A percentile compares a stretch with the other conserved stretches of the same genome.
These are phyloP conservation scores for Agrochola lychnidis DNA, from an alignment of 2,888 invertebrate species.

Conservation along the genomic window DNA sequence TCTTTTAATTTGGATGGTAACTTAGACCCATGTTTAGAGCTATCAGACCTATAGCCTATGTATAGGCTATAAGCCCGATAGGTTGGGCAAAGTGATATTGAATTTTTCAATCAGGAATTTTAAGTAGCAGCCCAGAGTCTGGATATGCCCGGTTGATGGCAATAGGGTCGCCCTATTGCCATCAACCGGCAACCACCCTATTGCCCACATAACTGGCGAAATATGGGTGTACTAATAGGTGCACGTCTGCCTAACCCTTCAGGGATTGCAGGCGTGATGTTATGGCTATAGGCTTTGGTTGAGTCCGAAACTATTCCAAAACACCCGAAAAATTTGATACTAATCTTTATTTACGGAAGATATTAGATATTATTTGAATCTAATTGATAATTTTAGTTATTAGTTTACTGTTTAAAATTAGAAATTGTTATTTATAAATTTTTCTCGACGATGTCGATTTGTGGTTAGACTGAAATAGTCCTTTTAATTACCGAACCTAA, in stretches of 20 bases:
- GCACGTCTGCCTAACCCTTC: no score
- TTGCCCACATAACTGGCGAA: no score
- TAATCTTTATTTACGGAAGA: not conserved
- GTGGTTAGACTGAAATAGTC: not conserved
- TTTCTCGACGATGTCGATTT: not conserved
- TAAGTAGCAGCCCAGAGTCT: no score
- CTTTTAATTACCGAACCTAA: not conserved
- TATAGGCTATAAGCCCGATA: no score
- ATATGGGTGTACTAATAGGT: no score
- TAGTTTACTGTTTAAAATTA: not conserved
- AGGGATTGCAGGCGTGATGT: no score
- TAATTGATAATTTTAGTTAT: not conserved
- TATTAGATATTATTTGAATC: not conserved
- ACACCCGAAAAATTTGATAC: not conserved
- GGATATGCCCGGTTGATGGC: no score
- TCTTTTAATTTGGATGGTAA: not conserved
- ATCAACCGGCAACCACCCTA: no score
- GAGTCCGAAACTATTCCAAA: not conserved
- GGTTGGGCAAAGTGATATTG: no score
- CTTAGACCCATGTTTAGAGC: not conserved
- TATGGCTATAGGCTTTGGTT: not conserved
- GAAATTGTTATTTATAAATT: not conserved
- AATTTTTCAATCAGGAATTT: no score
- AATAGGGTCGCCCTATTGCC: no score
- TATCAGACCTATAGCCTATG: no score